Conservation (phyloP, 2,888 invertebrate genomes). For the Celastrina argiolus region DNA sequence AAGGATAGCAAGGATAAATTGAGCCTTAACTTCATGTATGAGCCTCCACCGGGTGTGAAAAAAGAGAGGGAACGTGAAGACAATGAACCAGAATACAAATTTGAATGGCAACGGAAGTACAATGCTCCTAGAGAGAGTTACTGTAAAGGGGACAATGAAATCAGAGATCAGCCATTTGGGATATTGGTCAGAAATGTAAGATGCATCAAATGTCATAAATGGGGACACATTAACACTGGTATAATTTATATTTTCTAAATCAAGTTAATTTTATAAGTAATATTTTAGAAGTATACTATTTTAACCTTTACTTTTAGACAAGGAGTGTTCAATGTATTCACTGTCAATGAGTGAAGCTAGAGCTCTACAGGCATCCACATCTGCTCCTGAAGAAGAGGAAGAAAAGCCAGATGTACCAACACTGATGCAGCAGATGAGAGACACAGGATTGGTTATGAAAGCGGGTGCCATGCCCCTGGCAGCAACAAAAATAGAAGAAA, state of each 20-base stretch:
- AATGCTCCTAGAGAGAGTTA: conserved; percentile 99
- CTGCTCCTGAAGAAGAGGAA: conserved; percentile 84
- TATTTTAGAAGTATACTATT: neutral
- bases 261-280: neutral
- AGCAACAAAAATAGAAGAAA: conserved; percentile 78
- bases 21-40: conserved; percentile 99
- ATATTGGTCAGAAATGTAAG: conserved; percentile 98
- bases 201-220: conserved; percentile 99
- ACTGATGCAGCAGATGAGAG: conserved; percentile 93
- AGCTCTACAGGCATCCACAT: conserved; percentile 81
- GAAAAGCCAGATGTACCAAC: conserved; percentile 80
- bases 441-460: conserved; percentile 93
- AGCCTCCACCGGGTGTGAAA: conserved; percentile 98
- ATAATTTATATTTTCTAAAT: conserved; percentile 23
- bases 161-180: conserved; percentile 98
- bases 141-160: conserved; percentile 98
- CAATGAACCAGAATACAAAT: conserved; percentile 97
- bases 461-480: conserved; percentile 81
- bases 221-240: conserved; percentile 98
- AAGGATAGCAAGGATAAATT: conserved; percentile 99
- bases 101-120: conserved; percentile 99
- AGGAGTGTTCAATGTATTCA: conserved; percentile 96
- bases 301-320: conserved; percentile 76
- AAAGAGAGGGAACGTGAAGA: conserved; percentile 94
- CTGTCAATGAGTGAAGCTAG: conserved; percentile 89